Percentiles rank a stretch among this genome's conserved stretches.
Evolutionary conservation across 2,888 invertebrate genomes (phyloP).

Genomic region (Scelioninae gen. 2): DNA sequence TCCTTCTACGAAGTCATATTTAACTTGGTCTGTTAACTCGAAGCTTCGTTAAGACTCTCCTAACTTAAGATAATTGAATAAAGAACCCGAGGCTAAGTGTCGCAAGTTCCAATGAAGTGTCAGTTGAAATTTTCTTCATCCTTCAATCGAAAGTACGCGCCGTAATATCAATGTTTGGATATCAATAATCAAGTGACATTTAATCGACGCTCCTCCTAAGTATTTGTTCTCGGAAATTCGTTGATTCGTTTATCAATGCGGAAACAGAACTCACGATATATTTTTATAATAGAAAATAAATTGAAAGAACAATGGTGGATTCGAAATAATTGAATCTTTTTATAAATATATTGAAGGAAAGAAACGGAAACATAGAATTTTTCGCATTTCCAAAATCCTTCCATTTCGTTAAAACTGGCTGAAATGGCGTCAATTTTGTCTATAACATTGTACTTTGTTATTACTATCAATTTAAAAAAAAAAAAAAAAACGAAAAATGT

Average conservation of each 20-base stretch:
- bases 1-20: constrained; percentile 49
- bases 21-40: constrained; percentile 50
- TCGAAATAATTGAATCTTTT: too few species aligned
- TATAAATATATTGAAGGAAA: too few species aligned
- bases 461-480: too few species aligned
- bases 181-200: constrained; percentile 41
- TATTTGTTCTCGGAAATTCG: constrained; percentile 10
- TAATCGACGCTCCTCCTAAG: constrained; percentile 3
- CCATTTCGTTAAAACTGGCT: too few species aligned
- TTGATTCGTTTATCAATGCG: constrained; percentile 2
- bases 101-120: constrained; percentile 41
- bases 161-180: constrained; percentile 26
- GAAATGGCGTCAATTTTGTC: too few species aligned
- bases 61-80: constrained; percentile 53
- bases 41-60: constrained; percentile 47
- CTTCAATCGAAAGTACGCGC: constrained; percentile 8
- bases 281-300: background rate
- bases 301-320: too few species aligned
- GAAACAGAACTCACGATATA: background rate
- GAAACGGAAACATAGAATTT: too few species aligned
- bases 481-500: too few species aligned
- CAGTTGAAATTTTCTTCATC: constrained; percentile 40
- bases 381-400: too few species aligned
- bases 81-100: constrained; percentile 45
- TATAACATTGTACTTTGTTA: too few species aligned